Percentiles rank a stretch among this genome's conserved stretches.
These are phyloP conservation scores for Origma solitaria DNA, from an alignment of 2,113 vertebrate genomes.

Conservation along the genomic window DNA sequence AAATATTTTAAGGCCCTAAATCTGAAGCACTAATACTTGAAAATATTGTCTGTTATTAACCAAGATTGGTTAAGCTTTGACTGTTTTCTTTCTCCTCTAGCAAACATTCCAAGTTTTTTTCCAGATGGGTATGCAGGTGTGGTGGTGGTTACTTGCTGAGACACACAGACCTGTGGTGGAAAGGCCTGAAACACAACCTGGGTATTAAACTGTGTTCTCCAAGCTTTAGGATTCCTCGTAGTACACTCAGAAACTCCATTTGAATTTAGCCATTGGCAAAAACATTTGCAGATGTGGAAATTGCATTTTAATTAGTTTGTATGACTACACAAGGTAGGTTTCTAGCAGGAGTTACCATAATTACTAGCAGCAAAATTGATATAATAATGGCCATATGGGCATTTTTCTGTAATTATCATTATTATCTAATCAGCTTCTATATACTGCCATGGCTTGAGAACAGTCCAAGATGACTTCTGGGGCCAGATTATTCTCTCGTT, in stretches of 20 bases:
- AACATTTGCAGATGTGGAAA: slow-evolving; percentile 53
- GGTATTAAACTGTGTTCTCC: neutral
- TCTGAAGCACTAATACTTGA: neutral
- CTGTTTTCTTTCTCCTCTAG: neutral
- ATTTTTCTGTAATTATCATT: slow-evolving; percentile 44
- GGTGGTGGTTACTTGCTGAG: neutral
- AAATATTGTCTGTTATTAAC: neutral
- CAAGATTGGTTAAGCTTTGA: neutral
- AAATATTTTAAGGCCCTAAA: neutral
- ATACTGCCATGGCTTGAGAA: neutral
- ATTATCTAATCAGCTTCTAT: neutral
- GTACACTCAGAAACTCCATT: neutral
- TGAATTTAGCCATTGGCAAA: slow-evolving; percentile 44
- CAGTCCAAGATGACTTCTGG: neutral
- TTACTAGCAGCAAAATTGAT: neutral
- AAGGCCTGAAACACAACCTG: neutral
- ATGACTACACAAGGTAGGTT: slow-evolving; percentile 14
- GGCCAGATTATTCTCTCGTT: neutral
- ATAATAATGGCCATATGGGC: neutral
- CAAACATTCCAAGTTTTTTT: neutral
- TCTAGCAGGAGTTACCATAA: neutral
- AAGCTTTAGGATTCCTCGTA: neutral
- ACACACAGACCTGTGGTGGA: neutral
- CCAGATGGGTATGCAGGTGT: neutral
- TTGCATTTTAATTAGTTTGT: slow-evolving; percentile 56